Base-by-base conservation (phyloP, 2,888 invertebrate species). In the Sinodicranocentrus sp. region DNA sequence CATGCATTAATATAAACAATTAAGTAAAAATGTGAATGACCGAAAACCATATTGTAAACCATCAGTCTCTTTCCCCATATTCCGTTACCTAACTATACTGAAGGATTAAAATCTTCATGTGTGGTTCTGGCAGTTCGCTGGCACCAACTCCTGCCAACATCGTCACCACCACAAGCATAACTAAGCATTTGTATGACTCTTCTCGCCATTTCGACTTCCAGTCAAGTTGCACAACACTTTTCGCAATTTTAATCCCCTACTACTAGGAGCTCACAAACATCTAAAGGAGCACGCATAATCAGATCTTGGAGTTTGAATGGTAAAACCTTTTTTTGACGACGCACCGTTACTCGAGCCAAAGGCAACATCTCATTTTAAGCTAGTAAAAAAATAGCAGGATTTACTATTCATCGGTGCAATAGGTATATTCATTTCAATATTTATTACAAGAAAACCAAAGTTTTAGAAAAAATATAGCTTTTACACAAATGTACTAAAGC, bases 1-100 rank as follows among this genome's bases (percentile, higher is more conserved):
- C 67, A 28, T 67, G 52, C 68, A 77, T 77, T 68, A 77, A 77
- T 77, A 77, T 33, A 57, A 76, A 44, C 59, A 52, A 59, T 68
- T 68, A 67, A 68, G 57, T 28, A 44, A 23, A n/a, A 21, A 59
- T 59, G 59, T 68, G 26, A 59, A 59, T 28, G 28, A 26, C 54
- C 43, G 26, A 57, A 57, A 73, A 44, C 33, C 21, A 77, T 61
- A 61, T 77, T 68, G 68, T 59, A 68, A 77, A 77, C 65, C 33
- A 77, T 77, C 59, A 68, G 68, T 59, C 68, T 57, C n/a, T n/a
- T n/a, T n/a, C n/a, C n/a, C n/a, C n/a, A n/a, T n/a, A n/a, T n/a
- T n/a, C n/a, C n/a, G n/a, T n/a, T n/a, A n/a, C n/a, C n/a, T n/a
- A n/a, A n/a, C n/a, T n/a, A n/a, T n/a, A n/a, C n/a, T n/a, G n/a